Percentiles rank a stretch among this genome's conserved stretches.
Evolutionary conservation across 2,888 invertebrate species (phyloP).

Genomic region (Conchocele bisecta): DNA sequence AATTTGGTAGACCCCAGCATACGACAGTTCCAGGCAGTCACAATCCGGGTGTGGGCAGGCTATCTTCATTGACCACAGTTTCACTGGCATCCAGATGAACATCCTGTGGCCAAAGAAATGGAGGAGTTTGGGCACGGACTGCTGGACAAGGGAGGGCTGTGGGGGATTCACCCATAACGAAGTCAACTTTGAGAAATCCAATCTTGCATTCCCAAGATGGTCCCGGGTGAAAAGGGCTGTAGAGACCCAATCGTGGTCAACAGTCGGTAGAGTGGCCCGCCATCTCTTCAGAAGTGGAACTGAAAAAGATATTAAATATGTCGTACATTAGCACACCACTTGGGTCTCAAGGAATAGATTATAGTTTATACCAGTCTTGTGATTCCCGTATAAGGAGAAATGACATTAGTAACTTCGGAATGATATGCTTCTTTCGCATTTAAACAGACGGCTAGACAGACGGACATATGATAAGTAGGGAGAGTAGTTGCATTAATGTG

Average conservation of each 20-base stretch:
- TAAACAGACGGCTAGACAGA: too few relatives aligned
- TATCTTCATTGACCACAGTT: neutral
- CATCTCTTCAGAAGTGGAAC: neutral
- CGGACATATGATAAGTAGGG: too few relatives aligned
- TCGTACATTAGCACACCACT: too few relatives aligned
- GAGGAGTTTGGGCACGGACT: neutral
- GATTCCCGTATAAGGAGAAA: too few relatives aligned
- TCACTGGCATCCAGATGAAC: conserved; percentile 3
- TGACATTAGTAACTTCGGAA: too few relatives aligned
- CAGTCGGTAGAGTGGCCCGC: neutral
- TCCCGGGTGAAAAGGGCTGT: neutral
- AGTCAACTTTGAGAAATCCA: neutral
- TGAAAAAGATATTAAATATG: too few relatives aligned
- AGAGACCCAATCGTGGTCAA: neutral
- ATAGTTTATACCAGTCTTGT: too few relatives aligned
- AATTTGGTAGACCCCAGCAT: neutral
- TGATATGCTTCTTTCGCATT: too few relatives aligned
- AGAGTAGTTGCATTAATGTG: too few relatives aligned
- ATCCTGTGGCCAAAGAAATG: too few relatives aligned
- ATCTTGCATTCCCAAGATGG: neutral
- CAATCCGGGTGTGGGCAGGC: neutral
- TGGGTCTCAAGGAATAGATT: too few relatives aligned
- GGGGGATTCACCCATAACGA: neutral
- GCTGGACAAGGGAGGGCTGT: neutral
- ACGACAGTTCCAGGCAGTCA: neutral